phyloP scores from a whole-genome alignment of 1,140 invertebrate species.

The Palaemon carinicauda region DNA sequence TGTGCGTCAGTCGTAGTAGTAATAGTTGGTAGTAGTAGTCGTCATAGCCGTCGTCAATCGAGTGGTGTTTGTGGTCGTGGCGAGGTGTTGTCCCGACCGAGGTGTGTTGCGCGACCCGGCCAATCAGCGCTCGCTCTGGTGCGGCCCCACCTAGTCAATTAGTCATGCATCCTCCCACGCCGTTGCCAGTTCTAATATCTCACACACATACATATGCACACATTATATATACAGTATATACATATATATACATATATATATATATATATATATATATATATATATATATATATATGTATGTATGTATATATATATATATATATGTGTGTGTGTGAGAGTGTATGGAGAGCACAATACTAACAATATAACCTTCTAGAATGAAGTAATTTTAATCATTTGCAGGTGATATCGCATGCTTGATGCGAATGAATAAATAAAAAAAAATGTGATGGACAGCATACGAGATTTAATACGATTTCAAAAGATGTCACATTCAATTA shows the following conservation, averaged over 20 bases:
- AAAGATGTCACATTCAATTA: too few relatives aligned
- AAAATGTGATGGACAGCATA: too few relatives aligned
- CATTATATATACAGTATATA: not conserved
- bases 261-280: not conserved
- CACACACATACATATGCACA: not conserved
- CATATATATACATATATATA: not conserved
- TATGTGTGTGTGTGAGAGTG: not conserved
- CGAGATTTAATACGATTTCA: too few relatives aligned
- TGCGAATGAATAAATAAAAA: too few relatives aligned
- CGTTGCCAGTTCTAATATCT: conserved; percentile 18
- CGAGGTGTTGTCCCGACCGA: conserved; percentile 4
- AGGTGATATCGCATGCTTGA: too few relatives aligned
- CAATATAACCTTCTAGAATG: too few relatives aligned
- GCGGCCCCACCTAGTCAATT: conserved; percentile 49
- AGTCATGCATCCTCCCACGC: conserved; percentile 34
- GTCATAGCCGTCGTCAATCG: not conserved
- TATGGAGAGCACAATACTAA: not conserved
- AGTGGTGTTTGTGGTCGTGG: not conserved
- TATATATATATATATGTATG: not conserved
- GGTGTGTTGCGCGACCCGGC: not conserved
- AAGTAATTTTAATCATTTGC: too few relatives aligned
- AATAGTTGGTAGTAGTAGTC: too few relatives aligned
- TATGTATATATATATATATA: not conserved
- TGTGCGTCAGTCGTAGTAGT: too few relatives aligned
- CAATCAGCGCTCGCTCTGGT: conserved; percentile 33